phyloP scores from a whole-genome alignment of 2,797 vertebrate species.

The Melopsittacus undulatus region DNA sequence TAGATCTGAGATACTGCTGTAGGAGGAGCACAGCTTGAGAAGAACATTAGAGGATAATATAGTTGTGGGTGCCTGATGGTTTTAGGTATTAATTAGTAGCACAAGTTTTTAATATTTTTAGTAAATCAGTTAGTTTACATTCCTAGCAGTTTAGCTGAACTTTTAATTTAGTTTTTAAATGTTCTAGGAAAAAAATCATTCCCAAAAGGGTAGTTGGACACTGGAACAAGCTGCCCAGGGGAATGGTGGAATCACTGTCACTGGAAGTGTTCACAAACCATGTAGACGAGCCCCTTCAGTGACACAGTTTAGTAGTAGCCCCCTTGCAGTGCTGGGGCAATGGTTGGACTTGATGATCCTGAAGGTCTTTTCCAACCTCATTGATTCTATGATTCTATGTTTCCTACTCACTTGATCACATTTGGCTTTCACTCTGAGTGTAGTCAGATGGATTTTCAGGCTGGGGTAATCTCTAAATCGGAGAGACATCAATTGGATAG shows the following conservation, averaged over 20 bases:
- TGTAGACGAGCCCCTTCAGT: not conserved
- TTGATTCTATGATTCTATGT: not conserved
- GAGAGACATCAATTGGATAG: too few relatives aligned
- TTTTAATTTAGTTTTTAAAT: not conserved
- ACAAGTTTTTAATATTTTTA: not conserved
- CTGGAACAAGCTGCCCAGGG: not conserved
- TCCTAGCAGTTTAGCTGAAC: not conserved
- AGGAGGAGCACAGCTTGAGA: not conserved
- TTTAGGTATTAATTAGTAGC: not conserved
- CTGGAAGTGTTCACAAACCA: not conserved
- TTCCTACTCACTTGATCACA: not conserved
- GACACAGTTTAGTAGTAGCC: not conserved
- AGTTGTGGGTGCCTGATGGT: not conserved
- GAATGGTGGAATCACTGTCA: not conserved
- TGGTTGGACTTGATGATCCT: not conserved
- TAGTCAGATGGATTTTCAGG: not conserved
- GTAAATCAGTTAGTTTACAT: not conserved
- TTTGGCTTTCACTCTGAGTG: not conserved
- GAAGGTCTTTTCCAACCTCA: not conserved
- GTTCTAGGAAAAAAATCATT: not conserved
- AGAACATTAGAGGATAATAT: not conserved
- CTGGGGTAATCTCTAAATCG: too few relatives aligned
- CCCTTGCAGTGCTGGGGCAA: not conserved
- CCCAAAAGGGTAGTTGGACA: not conserved
- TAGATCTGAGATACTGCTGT: not conserved